A percentile compares a stretch with the other conserved stretches of the same genome.
phyloP scores from a whole-genome alignment of 2,113 vertebrate genomes.

The Anguilla japonica region DNA sequence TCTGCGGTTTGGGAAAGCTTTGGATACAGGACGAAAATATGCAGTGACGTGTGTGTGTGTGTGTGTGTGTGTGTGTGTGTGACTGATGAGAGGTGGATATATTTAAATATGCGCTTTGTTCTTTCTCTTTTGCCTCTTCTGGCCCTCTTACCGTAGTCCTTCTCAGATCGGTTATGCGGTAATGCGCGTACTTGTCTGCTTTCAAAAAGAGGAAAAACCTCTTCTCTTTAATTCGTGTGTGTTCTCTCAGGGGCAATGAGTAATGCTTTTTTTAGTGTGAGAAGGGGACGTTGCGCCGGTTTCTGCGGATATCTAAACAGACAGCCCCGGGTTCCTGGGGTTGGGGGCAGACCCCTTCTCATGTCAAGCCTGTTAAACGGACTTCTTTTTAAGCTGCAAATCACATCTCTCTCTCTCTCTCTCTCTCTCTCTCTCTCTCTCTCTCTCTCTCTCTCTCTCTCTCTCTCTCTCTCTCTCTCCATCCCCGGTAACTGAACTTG shows the following conservation, averaged over 20 bases:
- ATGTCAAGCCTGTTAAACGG: constrained; percentile 13
- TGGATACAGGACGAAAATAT: too few relatives aligned
- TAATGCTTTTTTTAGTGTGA: constrained; percentile 14
- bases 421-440: constrained; percentile 8
- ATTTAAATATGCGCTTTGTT: not conserved
- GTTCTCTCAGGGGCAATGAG: not conserved
- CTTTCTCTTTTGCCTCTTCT: not conserved
- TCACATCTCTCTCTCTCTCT: not conserved
- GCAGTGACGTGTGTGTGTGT: too few relatives aligned
- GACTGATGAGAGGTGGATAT: not conserved
- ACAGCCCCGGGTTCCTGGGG: not conserved
- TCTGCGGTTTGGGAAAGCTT: too few relatives aligned
- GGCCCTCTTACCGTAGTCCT: not conserved
- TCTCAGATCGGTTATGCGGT: not conserved
- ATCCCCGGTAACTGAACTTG: constrained; percentile 2
- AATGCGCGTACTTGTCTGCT: not conserved
- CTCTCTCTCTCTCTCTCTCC: not conserved
- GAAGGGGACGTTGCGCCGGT: constrained; percentile 8
- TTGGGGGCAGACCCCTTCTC: not conserved
- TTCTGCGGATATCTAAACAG: constrained; percentile 28
- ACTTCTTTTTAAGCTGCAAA: constrained; percentile 26
- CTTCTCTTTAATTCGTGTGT: not conserved
- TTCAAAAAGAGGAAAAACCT: not conserved
- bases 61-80: too few relatives aligned
- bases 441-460: not conserved